Evolutionary conservation across 2,797 vertebrate species (phyloP).

Genomic region (Diplodus puntazzo): DNA sequence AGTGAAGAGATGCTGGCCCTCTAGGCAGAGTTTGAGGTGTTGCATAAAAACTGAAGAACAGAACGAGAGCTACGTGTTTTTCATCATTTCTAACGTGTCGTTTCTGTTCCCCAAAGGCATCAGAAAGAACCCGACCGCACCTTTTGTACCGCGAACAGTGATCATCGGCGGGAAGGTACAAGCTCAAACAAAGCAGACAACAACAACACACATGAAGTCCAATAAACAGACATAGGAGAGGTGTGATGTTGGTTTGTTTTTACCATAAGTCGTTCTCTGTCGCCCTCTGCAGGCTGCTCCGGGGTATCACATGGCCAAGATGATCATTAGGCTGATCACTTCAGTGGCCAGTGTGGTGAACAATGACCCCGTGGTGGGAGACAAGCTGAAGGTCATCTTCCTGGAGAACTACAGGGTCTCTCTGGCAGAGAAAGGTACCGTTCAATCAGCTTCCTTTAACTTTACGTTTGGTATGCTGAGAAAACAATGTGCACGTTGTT

Average conservation of each 20-base stretch:
- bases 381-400: constrained; percentile 94
- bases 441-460: not conserved
- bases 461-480: too few species aligned
- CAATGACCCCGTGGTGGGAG: constrained; percentile 90
- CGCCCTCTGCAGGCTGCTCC: constrained; percentile 91
- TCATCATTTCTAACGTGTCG: not conserved
- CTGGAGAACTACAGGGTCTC: constrained; percentile 98
- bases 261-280: constrained; percentile 6
- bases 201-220: not conserved
- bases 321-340: constrained; percentile 96
- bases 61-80: too few species aligned
- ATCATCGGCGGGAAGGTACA: constrained; percentile 96
- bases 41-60: not conserved
- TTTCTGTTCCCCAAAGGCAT: constrained; percentile 85
- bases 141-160: constrained; percentile 93
- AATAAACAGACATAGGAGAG: not conserved
- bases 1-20: too few species aligned
- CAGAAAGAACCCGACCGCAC: constrained; percentile 87
- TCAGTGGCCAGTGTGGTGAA: constrained; percentile 93
- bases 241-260: not conserved
- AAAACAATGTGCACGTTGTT: too few species aligned
- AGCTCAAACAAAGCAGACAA: not conserved
- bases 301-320: constrained; percentile 97
- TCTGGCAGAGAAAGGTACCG: constrained; percentile 95
- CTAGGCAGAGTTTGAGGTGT: too few species aligned